Conservation (phyloP, 2,797 vertebrate genomes). For the Sebastes kiyomatsui region DNA sequence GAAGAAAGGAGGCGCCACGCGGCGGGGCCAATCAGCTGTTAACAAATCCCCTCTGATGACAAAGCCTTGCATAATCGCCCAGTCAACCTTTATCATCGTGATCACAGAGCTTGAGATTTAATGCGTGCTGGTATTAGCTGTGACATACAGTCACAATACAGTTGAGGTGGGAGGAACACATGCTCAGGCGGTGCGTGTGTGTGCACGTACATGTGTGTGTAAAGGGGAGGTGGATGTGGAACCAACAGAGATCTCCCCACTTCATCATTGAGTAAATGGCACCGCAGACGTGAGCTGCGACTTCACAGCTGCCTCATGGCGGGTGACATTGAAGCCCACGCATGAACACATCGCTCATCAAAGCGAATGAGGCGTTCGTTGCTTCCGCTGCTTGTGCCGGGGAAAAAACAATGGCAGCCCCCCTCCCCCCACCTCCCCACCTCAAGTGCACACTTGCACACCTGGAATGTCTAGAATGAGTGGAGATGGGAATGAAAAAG, state of each 20-base stretch:
- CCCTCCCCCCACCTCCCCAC: background rate
- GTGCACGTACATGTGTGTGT: slow-evolving; percentile 30
- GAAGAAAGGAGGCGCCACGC: slow-evolving; percentile 9
- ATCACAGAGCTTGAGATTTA: slow-evolving; percentile 64
- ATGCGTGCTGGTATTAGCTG: slow-evolving; percentile 64
- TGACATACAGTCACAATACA: slow-evolving; percentile 68
- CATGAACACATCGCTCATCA: slow-evolving; percentile 81
- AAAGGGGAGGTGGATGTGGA: slow-evolving; percentile 59
- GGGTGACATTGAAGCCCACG: slow-evolving; percentile 79
- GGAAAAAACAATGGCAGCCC: slow-evolving; percentile 66
- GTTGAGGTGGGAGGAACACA: slow-evolving; percentile 61
- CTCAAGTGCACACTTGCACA: slow-evolving; percentile 62
- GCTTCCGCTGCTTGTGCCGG: slow-evolving; percentile 61
- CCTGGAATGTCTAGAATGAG: slow-evolving; percentile 73
- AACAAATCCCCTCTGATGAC: slow-evolving; percentile 60
- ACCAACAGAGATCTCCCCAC: slow-evolving; percentile 73
- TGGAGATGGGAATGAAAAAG: slow-evolving; percentile 47
- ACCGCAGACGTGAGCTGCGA: slow-evolving; percentile 68
- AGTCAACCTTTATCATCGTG: slow-evolving; percentile 64
- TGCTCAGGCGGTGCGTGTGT: slow-evolving; percentile 39
- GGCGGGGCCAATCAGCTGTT: slow-evolving; percentile 51
- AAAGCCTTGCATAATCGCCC: slow-evolving; percentile 55
- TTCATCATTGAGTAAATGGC: slow-evolving; percentile 81
- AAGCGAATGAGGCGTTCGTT: slow-evolving; percentile 77
- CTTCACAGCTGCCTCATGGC: slow-evolving; percentile 79